Evolutionary conservation across 2,113 vertebrate species (phyloP).

Genomic region (Bungarus multicinctus): DNA sequence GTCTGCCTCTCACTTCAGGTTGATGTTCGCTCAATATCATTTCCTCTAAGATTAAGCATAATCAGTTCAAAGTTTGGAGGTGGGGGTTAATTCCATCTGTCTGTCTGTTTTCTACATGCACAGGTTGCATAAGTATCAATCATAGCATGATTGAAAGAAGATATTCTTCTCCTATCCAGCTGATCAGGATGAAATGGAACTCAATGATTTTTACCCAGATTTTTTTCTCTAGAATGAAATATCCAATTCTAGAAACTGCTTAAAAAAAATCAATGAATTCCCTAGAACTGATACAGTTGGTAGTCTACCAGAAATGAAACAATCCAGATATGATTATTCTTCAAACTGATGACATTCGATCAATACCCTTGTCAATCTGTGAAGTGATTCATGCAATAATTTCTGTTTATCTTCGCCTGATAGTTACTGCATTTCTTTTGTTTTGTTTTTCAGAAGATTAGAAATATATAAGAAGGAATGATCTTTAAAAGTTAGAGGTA

Average conservation of each 20-base stretch:
- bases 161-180: neutral
- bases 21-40: conserved; percentile 15
- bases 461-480: neutral
- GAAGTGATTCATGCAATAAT: neutral
- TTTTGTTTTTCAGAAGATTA: neutral
- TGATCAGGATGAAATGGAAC: neutral
- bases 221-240: neutral
- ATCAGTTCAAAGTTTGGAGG: neutral
- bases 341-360: neutral
- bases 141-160: neutral
- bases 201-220: neutral
- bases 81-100: neutral
- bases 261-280: neutral
- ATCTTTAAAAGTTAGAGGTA: neutral
- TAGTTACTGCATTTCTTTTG: neutral
- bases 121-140: neutral
- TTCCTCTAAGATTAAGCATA: conserved; percentile 1
- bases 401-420: neutral
- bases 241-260: neutral
- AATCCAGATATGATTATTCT: neutral
- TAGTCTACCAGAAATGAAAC: neutral
- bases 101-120: neutral
- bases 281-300: neutral
- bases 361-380: neutral
- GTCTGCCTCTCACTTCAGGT: conserved; percentile 27